These are phyloP conservation scores for Archips xylosteana DNA, from an alignment of 2,888 invertebrate species.

Conservation along the genomic window DNA sequence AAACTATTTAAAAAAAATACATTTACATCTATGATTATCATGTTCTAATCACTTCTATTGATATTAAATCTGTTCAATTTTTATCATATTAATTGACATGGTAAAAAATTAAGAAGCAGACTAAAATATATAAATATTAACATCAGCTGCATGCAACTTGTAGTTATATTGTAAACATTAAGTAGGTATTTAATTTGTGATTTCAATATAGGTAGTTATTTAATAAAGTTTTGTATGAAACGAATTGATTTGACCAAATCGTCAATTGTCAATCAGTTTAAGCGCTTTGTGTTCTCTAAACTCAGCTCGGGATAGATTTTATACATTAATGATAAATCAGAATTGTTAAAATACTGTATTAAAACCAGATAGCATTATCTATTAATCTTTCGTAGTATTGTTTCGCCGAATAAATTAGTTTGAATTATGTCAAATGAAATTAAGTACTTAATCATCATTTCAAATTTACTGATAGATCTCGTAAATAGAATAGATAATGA, in stretches of 20 bases:
- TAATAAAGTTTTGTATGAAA: background rate
- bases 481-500: conserved; percentile 3
- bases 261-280: background rate
- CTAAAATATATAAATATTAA: background rate
- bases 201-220: background rate
- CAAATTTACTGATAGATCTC: background rate
- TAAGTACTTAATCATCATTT: background rate
- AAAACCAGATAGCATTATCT: background rate
- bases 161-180: background rate
- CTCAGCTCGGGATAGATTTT: background rate
- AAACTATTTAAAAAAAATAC: conserved; percentile 15
- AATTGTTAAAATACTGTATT: background rate
- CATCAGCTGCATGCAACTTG: conserved; percentile 22
- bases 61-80: background rate
- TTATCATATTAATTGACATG: background rate
- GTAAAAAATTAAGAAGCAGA: conserved; percentile 1
- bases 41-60: background rate
- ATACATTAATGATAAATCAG: background rate
- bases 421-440: too few relatives aligned
- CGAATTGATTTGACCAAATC: background rate
- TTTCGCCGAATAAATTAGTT: too few relatives aligned
- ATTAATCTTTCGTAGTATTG: background rate
- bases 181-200: background rate
- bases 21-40: background rate
- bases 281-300: background rate